phyloP scores from a whole-genome alignment of 2,797 vertebrate genomes.

The Pelobates cultripes region DNA sequence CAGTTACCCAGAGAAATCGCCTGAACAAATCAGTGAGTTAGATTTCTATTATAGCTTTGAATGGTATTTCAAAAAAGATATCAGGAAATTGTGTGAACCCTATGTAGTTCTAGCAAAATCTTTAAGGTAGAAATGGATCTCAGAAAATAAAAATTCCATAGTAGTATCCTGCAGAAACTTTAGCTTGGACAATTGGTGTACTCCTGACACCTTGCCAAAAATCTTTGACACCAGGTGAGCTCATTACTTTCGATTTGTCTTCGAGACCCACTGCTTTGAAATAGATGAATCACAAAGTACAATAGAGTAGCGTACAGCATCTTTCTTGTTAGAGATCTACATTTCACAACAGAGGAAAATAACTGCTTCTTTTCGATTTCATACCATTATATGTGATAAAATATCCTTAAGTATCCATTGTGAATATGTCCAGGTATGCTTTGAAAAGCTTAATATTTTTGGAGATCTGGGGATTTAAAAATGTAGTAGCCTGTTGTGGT shows the following conservation, averaged over 20 bases:
- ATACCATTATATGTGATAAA: too few relatives aligned
- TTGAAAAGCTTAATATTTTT: too few relatives aligned
- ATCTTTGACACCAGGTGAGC: not conserved
- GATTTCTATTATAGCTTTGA: slow-evolving; percentile 35
- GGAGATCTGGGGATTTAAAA: too few relatives aligned
- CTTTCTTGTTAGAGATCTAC: too few relatives aligned
- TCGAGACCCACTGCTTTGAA: not conserved
- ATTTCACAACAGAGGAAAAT: too few relatives aligned
- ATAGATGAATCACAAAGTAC: not conserved
- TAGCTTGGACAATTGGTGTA: not conserved
- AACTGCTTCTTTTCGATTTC: too few relatives aligned
- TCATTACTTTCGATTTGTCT: not conserved
- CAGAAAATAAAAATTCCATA: not conserved
- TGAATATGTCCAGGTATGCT: too few relatives aligned
- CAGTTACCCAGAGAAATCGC: slow-evolving; percentile 36
- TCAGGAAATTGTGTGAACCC: slow-evolving; percentile 32
- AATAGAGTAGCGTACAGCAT: too few relatives aligned
- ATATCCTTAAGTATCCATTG: too few relatives aligned
- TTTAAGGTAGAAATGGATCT: not conserved
- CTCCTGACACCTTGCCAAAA: not conserved
- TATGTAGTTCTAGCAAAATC: slow-evolving; percentile 27
- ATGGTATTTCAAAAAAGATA: slow-evolving; percentile 42
- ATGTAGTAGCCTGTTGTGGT: too few relatives aligned
- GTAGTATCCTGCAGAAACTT: slow-evolving; percentile 11
- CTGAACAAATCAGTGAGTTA: slow-evolving; percentile 9